Evolutionary conservation across 64 coral and sea anemone species (phyloP), one percentile per base, ranked within the genome.

Genomic region (Cladopsammia gracilis): DNA sequence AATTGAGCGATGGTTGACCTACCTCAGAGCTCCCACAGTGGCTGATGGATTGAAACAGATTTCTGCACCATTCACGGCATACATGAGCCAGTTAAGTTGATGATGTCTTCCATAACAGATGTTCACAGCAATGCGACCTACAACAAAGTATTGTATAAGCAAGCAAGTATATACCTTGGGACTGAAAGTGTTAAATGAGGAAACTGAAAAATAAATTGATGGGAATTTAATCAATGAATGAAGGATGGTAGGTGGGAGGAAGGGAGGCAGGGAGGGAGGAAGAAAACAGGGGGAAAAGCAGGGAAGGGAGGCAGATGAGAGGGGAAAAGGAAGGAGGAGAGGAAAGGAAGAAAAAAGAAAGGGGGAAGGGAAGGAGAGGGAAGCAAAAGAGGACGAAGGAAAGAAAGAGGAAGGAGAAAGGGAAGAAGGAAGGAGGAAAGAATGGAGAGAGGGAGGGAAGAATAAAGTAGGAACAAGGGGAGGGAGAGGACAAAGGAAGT

Each of bases 21-120:
- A 98, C 96, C 96, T 98, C 1, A 98, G 76, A 14, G 90, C 96
- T 53, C 96, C 96, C 58, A 98, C 93, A 62, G 96, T 98, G 86
- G 96, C 96, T 45, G 96, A 98, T 6, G 96, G 96, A 76, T 98
- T 98, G 77, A 98, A 98, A 11, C 95, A 94, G 52, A 98, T 95
- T 76, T 98, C 96, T 46, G 96, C 96, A 51, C 94, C 93, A 78
- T 98, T 98, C 11, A 98, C 20, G 49, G 90, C 96, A 65, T 95
- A 95, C 62, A 93, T 93, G 24, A 95, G 71, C 96, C 96, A 98
- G 75, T 98, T 98, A 16, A 98, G 74, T 16, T 90, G 96, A 52
- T 98, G 96, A 74, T 98, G 96, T 20, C 96, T 89, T 53, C 93
- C 90, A 83, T 98, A 98, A 73, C 96, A 98, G 70, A 98, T 95